Evolutionary conservation across 2,113 vertebrate genomes (phyloP), one percentile per base, ranked within the genome.

Genomic region (Athene noctua): DNA sequence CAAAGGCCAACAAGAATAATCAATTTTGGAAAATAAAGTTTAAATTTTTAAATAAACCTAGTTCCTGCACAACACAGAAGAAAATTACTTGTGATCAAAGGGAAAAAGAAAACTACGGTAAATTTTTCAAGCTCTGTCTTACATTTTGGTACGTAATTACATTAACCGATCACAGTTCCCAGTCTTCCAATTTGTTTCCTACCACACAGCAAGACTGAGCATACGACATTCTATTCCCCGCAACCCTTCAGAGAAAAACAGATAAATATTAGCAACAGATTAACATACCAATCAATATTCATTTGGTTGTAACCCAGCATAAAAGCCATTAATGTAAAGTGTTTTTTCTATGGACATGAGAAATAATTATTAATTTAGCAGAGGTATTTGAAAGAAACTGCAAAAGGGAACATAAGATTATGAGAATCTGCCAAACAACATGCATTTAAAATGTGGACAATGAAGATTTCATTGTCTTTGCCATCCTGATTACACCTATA

Each of bases 111-210:
- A 96, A 74, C 18, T 29, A 34, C 8, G 7, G 4, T 7, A 73
- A 80, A 51, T 89, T 89, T 86, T 80, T 91, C 70, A 86, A 59
- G 54, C 65, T 44, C 91, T 93, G 92, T 25, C 84, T 89, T 92
- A 91, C 82, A 87, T 95, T 92, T 75, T 5, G 3, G 40, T 47
- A 21, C 36, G 54, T 68, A 94, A 95, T 75, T 90, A 90, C 54
- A 92, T 81, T 89, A 89, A 66, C 14, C 66, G 57, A 71, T 38
- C 66, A 34, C 77, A 91, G 80, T 54, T 82, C 80, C 81, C 88
- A 89, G 72, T 59, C 74, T 94, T 94, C 62, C 51, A 90, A 40
- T 89, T 91, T 90, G 72, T 83, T 88, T 89, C 67, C 30, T 86
- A 54, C 26, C 77, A 58, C 32, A 25, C 1, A 62, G 67, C 65